Evolutionary conservation across 2,888 invertebrate species (phyloP), one percentile per base, ranked within the genome.

Genomic region (Euzophera pinguis): DNA sequence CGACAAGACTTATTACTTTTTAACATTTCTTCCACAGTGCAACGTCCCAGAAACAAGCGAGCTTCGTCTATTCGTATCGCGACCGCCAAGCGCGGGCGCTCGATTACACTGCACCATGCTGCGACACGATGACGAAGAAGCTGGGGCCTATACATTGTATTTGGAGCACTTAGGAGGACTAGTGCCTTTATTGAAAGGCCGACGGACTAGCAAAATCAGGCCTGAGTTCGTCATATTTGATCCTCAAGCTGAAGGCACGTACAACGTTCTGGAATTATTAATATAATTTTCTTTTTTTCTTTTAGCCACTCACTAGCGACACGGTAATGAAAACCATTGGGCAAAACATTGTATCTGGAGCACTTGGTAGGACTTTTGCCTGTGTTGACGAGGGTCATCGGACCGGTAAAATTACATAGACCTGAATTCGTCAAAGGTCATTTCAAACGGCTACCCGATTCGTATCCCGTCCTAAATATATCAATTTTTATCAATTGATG

Each of bases 191-290:
- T 91, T 99, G 10, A 98, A 99, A 78, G 99, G 99, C 16, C 96
- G 98, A 67, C 91, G 99, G 57, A 98, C 97, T 56, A 98, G 98
- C 81, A 99, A 99, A 89, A 96, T 99, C 61, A 92, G 98, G 52
- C 99, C 99, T 0, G 99, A 99, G 84, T 99, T 99, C 83, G 97
- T 99, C 53, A 99, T 99, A 71, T 98, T 96, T 77, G 97, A 98
- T 84, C 97, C 97, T 1, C 96, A 97, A 84, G 93, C 92, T 37
- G 95, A 95, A 89, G 95, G 95, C 93, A 76, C 71, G 56, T 29
- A 5, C 22, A 22, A 22, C 5, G 22, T 22, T 5, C 22, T 22
- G 5, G 2, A 22, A 22, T 3, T 22, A 22, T n/a, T n/a, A n/a
- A n/a, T n/a, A n/a, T n/a, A n/a, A n/a, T n/a, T n/a, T n/a, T n/a